Conservation (phyloP, 2,888 invertebrate genomes). For the Ennomos fuscantarius region DNA sequence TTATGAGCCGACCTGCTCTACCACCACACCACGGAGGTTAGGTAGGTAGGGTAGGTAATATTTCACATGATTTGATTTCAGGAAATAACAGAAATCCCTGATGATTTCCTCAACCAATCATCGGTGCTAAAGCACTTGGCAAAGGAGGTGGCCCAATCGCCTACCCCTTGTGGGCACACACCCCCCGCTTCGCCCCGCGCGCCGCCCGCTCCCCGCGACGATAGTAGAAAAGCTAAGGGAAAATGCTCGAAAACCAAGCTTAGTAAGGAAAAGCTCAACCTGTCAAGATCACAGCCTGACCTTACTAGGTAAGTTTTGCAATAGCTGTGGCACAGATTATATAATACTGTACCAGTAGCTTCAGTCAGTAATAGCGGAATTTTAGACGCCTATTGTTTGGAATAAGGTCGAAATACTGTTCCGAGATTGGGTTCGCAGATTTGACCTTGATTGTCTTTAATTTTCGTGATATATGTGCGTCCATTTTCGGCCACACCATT, state of each 20-base stretch:
- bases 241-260: constrained; percentile 72
- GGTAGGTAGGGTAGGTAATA: no score
- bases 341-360: no score
- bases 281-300: constrained; percentile 94
- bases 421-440: no score
- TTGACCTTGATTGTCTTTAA: no score
- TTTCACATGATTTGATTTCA: constrained; percentile 51
- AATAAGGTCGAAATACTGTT: no score
- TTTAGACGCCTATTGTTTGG: no score
- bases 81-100: constrained; percentile 94
- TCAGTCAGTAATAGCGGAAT: no score
- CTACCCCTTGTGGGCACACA: constrained; percentile 66
- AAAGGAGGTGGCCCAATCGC: constrained; percentile 88
- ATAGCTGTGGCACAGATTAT: no score
- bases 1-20: no score
- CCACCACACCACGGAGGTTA: no score
- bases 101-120: constrained; percentile 93
- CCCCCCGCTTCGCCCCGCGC: constrained; percentile 69
- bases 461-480: no score
- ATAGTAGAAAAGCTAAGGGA: constrained; percentile 60
- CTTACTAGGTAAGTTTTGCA: constrained; percentile 87
- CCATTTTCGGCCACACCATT: no score
- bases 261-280: constrained; percentile 85
- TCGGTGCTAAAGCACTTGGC: constrained; percentile 94
- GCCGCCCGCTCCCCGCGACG: constrained; percentile 49